phyloP scores from a whole-genome alignment of 1,140 invertebrate genomes.

The Papilio machaon region DNA sequence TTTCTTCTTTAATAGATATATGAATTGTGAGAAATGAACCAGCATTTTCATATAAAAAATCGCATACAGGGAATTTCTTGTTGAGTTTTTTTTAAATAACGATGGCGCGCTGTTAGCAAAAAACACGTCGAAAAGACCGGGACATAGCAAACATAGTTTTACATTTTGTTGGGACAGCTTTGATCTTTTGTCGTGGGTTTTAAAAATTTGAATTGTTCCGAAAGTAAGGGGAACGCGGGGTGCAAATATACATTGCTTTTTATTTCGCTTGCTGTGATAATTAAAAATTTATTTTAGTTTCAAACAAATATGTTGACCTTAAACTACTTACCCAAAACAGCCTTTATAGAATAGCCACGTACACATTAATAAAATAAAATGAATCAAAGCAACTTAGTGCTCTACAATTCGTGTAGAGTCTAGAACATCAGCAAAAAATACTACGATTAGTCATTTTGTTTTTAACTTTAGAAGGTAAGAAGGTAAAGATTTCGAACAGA shows the following conservation, averaged over 20 bases:
- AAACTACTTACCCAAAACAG: background rate
- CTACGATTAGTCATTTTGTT: no score
- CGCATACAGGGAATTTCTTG: background rate
- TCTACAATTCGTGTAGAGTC: no score
- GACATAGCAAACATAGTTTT: slow-evolving; percentile 32
- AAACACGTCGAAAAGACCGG: slow-evolving; percentile 15
- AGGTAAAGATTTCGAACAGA: no score
- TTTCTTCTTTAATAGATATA: background rate
- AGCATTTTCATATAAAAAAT: slow-evolving; percentile 7
- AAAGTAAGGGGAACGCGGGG: background rate
- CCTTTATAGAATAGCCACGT: background rate
- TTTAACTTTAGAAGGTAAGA: no score
- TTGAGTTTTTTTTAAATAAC: slow-evolving; percentile 15
- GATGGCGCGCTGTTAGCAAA: slow-evolving; percentile 7
- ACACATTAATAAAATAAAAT: no score
- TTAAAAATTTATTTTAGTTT: background rate
- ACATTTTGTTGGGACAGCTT: slow-evolving; percentile 42
- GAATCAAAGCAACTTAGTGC: no score
- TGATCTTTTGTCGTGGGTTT: slow-evolving; percentile 22
- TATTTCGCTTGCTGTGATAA: background rate
- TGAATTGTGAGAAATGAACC: background rate
- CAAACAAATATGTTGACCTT: background rate
- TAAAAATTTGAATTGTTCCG: slow-evolving; percentile 29
- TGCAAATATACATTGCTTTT: background rate
- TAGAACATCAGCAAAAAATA: no score